Evolutionary conservation across 2,113 vertebrate species (phyloP), one percentile per base, ranked within the genome.

Genomic region (Hemibagrus wyckioides): DNA sequence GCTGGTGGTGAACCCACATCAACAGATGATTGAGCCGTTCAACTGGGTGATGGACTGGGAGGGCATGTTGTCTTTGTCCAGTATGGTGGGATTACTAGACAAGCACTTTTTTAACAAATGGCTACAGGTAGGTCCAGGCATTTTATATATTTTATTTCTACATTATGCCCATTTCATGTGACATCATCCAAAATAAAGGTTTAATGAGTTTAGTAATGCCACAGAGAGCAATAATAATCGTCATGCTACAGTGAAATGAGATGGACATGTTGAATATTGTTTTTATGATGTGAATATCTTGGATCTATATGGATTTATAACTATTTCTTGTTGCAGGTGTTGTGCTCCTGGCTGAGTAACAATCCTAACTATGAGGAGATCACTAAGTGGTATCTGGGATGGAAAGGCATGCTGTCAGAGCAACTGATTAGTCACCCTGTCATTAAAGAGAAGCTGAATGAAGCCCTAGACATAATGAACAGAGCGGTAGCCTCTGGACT

Each of bases 31-130:
- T 96, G 98, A 99, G 0, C 97, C 97, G 0, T 99, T 99, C 88
- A 95, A 97, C 88, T 99, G 98, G 98, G 97, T 98, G 91, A 94
- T 99, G 50, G 98, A 99, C 93, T 99, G 98, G 98, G 98, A 99
- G 44, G 97, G 97, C 1, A 99, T 99, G 98, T 91, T 99, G 85
- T 99, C 98, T 0, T 94, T 95, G n/a, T 99, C 98, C 84, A 97
- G 97, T 92, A 95, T 99, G 0, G 96, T 99, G 56, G 97, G 97
- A 7, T 91, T 99, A 56, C 93, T 99, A 3, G 98, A 99, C 88
- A 99, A 99, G 92, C 96, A 99, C 91, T 99, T 99, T 94, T 99
- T 99, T 86, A 94, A 97, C 8, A 99, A 99, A 91, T 99, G 98
- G 98, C 93, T 99, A 57, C 98, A 99, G 96, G 98, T 99, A 39